Evolutionary conservation across 2,113 vertebrate species (phyloP).

Genomic region (Clarias batrachus): DNA sequence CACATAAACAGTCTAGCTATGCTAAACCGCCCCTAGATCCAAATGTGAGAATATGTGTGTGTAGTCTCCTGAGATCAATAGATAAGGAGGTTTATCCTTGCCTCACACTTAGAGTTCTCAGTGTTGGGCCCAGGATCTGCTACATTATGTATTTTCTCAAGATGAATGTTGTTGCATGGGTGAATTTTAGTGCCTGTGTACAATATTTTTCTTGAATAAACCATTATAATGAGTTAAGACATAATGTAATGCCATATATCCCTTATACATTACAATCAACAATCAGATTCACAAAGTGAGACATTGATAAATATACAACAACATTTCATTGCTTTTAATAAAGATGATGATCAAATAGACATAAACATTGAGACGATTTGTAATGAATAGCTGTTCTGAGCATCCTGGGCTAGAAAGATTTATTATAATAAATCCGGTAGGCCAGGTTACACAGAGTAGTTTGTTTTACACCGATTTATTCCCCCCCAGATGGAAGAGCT

Average conservation of each 20-base stretch:
- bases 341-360: not conserved
- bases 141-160: not conserved
- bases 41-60: not conserved
- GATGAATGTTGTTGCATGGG: not conserved
- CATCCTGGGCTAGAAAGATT: slow-evolving; percentile 14
- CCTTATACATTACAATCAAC: not conserved
- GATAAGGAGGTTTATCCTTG: not conserved
- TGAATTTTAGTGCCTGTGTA: not conserved
- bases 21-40: too few species aligned
- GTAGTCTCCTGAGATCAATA: not conserved
- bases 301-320: slow-evolving; percentile 11
- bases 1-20: not conserved
- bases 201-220: not conserved
- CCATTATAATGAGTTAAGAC: not conserved
- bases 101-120: not conserved
- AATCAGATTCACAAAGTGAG: not conserved
- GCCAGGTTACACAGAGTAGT: slow-evolving; percentile 10
- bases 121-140: not conserved
- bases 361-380: not conserved
- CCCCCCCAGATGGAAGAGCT: not conserved
- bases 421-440: not conserved
- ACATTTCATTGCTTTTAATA: slow-evolving; percentile 24
- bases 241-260: not conserved
- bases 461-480: not conserved
- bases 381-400: not conserved